These are phyloP conservation scores for Parambassis ranga DNA, from an alignment of 2,797 vertebrate species.

Conservation along the genomic window DNA sequence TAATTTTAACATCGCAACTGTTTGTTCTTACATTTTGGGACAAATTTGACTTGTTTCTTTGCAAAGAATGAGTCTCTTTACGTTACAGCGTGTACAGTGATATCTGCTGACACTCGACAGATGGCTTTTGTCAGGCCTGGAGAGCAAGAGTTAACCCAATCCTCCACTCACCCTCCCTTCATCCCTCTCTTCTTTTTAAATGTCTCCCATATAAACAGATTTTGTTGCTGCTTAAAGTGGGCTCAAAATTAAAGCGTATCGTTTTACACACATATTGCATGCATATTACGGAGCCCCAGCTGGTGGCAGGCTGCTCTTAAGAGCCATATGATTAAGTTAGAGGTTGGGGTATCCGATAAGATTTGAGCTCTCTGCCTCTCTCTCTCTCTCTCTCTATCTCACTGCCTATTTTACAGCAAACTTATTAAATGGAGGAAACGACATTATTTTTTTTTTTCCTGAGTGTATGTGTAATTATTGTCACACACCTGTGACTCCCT, in stretches of 20 bases:
- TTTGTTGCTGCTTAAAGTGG: conserved; percentile 96
- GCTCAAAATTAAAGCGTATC: conserved; percentile 98
- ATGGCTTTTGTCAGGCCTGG: conserved; percentile 77
- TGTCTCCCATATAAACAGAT: conserved; percentile 86
- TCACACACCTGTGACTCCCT: conserved; percentile 96
- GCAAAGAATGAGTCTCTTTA: conserved; percentile 9
- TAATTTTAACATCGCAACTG: no score
- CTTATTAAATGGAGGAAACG: conserved; percentile 97
- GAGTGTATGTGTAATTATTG: conserved; percentile 97
- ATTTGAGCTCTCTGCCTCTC: conserved; percentile 84
- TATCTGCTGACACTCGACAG: conserved; percentile 69
- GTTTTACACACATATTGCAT: conserved; percentile 98
- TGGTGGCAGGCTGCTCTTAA: conserved; percentile 97
- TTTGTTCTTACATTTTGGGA: no score
- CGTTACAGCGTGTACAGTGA: conserved; percentile 36
- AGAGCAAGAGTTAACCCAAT: conserved; percentile 83
- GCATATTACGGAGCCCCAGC: conserved; percentile 98
- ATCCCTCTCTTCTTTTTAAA: conserved; percentile 75
- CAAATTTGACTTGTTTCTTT: neutral
- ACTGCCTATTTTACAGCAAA: conserved; percentile 95
- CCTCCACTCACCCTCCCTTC: conserved; percentile 63
- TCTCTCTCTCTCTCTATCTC: conserved; percentile 66
- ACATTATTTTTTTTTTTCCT: conserved; percentile 86
- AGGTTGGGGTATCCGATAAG: conserved; percentile 93
- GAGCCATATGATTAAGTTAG: conserved; percentile 99